phyloP scores from a whole-genome alignment of 2,888 invertebrate species.

The Dasysyrphus albostriatus region DNA sequence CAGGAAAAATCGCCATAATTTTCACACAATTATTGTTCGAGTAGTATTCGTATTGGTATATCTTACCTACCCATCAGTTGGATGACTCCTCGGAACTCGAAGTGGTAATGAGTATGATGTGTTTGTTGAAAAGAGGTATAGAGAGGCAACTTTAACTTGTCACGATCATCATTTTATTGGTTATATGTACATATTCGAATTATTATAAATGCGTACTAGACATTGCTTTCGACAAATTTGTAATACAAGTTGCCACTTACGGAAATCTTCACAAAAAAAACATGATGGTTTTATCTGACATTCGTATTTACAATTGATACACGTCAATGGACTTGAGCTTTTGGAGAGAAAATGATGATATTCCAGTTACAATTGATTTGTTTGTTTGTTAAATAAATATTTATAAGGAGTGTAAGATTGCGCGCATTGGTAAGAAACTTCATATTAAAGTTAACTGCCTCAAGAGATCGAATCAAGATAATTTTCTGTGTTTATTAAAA shows the following conservation, averaged over 20 bases:
- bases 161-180: constrained; percentile 57
- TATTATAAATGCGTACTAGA: constrained; percentile 39
- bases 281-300: constrained; percentile 41
- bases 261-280: constrained; percentile 29
- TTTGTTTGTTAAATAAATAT: neutral
- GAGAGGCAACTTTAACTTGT: constrained; percentile 39
- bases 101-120: constrained; percentile 22
- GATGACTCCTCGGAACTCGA: constrained; percentile 2
- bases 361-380: constrained; percentile 3
- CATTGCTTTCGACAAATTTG: constrained; percentile 42
- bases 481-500: neutral
- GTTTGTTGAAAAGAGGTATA: neutral
- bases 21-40: constrained; percentile 49
- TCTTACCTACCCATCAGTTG: neutral
- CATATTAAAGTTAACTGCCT: neutral
- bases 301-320: constrained; percentile 22
- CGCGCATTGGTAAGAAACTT: neutral
- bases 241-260: constrained; percentile 37
- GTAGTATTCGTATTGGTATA: neutral
- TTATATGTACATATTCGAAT: neutral
- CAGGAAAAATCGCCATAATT: constrained; percentile 55
- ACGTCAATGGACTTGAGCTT: constrained; percentile 29
- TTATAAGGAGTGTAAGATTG: neutral
- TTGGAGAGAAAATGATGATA: constrained; percentile 9
- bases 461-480: neutral